Evolutionary conservation across 2,113 vertebrate genomes (phyloP).

Genomic region (Lipotes vexillifer): DNA sequence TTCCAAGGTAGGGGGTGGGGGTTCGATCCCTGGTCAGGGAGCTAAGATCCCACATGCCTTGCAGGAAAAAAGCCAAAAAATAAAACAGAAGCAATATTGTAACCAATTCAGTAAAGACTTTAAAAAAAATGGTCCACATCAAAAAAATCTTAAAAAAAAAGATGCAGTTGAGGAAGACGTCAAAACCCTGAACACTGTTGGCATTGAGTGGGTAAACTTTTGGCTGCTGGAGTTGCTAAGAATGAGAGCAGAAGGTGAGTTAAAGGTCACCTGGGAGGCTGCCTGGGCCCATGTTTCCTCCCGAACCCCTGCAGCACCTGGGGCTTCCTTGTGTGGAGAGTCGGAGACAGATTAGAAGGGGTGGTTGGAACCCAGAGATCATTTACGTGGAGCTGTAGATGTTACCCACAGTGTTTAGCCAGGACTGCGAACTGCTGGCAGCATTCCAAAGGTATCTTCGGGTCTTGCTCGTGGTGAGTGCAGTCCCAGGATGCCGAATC

Average conservation of each 20-base stretch:
- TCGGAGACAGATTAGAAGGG: accelerated
- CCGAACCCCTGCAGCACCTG: accelerated
- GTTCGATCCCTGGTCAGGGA: too few species aligned
- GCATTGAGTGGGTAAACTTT: background rate
- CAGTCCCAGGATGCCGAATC: accelerated
- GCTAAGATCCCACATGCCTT: too few species aligned
- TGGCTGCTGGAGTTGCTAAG: background rate
- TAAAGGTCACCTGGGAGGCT: background rate
- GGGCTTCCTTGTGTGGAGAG: accelerated
- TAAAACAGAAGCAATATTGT: background rate
- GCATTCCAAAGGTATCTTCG: accelerated
- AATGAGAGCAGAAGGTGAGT: background rate
- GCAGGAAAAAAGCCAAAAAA: too few species aligned
- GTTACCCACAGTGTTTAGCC: background rate
- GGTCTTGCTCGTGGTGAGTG: accelerated
- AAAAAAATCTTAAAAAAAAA: background rate
- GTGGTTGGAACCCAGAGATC: accelerated
- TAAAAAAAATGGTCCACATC: background rate
- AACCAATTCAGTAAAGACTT: background rate
- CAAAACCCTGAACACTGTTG: background rate
- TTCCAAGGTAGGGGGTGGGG: too few species aligned
- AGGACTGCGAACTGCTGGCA: accelerated
- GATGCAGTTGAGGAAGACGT: background rate
- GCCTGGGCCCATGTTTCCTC: background rate
- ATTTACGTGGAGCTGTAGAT: background rate